phyloP scores from a whole-genome alignment of 2,797 vertebrate genomes.

The Fringilla coelebs region DNA sequence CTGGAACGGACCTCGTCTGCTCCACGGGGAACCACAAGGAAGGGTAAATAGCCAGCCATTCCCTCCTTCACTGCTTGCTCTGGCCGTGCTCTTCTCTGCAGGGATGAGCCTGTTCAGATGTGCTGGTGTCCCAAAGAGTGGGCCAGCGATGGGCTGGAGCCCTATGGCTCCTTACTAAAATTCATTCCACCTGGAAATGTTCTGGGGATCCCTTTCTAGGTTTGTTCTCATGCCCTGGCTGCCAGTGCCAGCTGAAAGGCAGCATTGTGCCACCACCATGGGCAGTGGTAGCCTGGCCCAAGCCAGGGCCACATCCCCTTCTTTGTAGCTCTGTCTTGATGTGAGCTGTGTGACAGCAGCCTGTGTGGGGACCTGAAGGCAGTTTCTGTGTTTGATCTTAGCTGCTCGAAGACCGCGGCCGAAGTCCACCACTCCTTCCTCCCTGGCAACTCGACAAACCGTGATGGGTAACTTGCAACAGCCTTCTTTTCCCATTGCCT shows the following conservation, averaged over 20 bases:
- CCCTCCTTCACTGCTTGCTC: not conserved
- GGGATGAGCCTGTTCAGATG: not conserved
- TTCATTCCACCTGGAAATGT: not conserved
- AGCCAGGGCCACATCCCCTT: not conserved
- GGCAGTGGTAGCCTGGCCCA: not conserved
- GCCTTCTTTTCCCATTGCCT: not conserved
- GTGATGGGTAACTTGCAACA: conserved; percentile 13
- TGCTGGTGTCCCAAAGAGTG: not conserved
- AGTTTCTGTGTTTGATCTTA: conserved; percentile 46
- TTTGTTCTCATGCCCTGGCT: not conserved
- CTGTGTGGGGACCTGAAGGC: conserved; percentile 2
- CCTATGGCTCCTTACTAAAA: not conserved
- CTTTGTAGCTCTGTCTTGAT: not conserved
- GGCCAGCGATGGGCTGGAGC: rapidly evolving
- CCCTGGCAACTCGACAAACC: not conserved
- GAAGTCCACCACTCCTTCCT: conserved; percentile 2
- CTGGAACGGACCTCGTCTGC: not conserved
- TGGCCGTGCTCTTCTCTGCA: not conserved
- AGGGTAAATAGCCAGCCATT: not conserved
- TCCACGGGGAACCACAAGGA: not conserved
- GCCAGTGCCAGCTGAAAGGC: not conserved
- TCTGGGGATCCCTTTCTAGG: not conserved
- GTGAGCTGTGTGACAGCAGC: not conserved
- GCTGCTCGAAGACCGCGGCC: conserved; percentile 21
- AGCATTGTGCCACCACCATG: rapidly evolving